These are phyloP conservation scores for Alcis repandata DNA, from an alignment of 2,888 invertebrate species.

Conservation along the genomic window DNA sequence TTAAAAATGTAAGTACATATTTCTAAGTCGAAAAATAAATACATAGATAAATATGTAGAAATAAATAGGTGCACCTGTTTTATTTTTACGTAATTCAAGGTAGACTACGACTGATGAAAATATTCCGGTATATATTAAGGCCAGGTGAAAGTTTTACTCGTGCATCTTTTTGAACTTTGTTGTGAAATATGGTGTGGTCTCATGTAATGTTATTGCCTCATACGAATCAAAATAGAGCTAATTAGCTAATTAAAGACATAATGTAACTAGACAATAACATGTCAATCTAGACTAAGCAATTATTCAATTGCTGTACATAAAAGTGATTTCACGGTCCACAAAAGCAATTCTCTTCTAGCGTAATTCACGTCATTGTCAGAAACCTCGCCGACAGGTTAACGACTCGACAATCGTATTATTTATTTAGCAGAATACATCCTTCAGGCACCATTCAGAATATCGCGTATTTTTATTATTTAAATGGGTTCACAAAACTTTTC, in stretches of 20 bases:
- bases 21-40: no score
- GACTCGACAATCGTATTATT: constrained; percentile 39
- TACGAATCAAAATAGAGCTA: neutral
- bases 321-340: constrained; percentile 38
- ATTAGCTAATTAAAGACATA: neutral
- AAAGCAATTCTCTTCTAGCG: constrained; percentile 24
- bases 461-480: constrained; percentile 33
- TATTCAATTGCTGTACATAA: constrained; percentile 28
- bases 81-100: no score
- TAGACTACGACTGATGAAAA: no score
- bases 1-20: no score
- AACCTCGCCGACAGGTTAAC: constrained; percentile 37
- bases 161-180: neutral
- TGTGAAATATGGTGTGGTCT: neutral
- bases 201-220: constrained; percentile 3
- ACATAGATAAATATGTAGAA: no score
- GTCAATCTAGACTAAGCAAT: neutral
- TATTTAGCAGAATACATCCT: constrained; percentile 21
- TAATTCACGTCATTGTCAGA: constrained; percentile 19
- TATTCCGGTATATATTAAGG: no score
- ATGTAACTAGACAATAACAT: neutral
- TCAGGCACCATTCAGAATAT: constrained; percentile 17
- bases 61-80: no score
- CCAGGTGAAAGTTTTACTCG: neutral
- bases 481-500: constrained; percentile 31